phyloP scores from a whole-genome alignment of 2,888 invertebrate genomes.

The Chrysolina oricalcia region DNA sequence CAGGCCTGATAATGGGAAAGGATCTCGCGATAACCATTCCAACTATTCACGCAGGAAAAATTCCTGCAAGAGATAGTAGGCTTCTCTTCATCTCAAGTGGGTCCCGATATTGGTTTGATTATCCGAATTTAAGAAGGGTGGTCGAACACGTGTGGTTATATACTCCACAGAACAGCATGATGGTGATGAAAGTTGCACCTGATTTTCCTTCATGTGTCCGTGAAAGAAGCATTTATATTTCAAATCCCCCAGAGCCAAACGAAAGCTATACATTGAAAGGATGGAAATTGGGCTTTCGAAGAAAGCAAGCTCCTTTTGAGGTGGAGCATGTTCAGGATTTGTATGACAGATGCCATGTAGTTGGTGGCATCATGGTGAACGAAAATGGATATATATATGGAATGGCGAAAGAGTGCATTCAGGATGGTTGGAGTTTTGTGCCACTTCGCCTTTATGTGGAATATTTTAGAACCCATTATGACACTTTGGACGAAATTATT shows the following conservation, averaged over 20 bases:
- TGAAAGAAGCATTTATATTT: neutral
- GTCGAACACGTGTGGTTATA: neutral
- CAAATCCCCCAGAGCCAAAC: neutral
- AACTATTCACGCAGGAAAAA: neutral
- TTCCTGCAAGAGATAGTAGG: neutral
- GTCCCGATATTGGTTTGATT: neutral
- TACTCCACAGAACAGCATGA: neutral
- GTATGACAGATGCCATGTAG: neutral
- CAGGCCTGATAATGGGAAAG: neutral
- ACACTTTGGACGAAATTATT: too few species aligned
- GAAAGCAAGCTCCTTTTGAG: neutral
- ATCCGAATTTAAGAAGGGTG: neutral
- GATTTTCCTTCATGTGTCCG: neutral
- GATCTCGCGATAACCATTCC: neutral
- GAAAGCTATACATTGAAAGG: neutral
- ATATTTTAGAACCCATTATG: too few species aligned
- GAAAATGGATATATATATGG: too few species aligned
- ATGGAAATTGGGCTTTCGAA: neutral
- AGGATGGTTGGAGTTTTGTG: too few species aligned
- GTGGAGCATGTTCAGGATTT: neutral
- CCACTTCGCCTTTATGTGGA: too few species aligned
- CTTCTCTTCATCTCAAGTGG: neutral
- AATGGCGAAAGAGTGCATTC: too few species aligned
- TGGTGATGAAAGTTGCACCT: neutral
- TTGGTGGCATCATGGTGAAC: neutral